Evolutionary conservation across 2,113 vertebrate species (phyloP).

Genomic region (Myodes glareolus): DNA sequence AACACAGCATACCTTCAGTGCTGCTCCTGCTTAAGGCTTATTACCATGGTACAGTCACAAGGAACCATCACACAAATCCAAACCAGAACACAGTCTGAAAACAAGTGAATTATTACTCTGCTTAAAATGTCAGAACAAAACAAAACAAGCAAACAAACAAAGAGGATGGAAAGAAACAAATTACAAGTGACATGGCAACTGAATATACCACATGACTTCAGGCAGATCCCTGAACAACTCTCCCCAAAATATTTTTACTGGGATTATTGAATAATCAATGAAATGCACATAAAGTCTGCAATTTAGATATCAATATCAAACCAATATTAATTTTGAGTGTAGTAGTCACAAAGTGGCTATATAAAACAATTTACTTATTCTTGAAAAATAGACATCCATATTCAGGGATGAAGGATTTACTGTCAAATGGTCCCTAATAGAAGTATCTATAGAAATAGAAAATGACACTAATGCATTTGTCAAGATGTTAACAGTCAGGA

Average conservation of each 20-base stretch:
- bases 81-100: not conserved
- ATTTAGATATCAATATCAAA: not conserved
- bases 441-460: not conserved
- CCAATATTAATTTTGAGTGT: not conserved
- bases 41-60: not conserved
- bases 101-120: not conserved
- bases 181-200: not conserved
- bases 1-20: not conserved
- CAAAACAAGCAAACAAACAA: too few relatives aligned
- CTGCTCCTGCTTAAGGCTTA: not conserved
- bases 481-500: not conserved
- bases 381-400: not conserved
- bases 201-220: not conserved
- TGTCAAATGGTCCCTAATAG: not conserved
- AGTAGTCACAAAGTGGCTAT: not conserved
- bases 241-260: not conserved
- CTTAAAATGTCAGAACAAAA: not conserved
- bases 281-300: conserved; percentile 5
- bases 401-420: not conserved
- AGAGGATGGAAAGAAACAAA: not conserved
- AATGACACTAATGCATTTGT: not conserved
- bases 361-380: conserved; percentile 21
- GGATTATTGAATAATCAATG: not conserved
- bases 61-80: not conserved
- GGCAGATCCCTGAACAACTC: not conserved